phyloP scores from a whole-genome alignment of 2,113 vertebrate genomes.

The Dolichotis patagonum region DNA sequence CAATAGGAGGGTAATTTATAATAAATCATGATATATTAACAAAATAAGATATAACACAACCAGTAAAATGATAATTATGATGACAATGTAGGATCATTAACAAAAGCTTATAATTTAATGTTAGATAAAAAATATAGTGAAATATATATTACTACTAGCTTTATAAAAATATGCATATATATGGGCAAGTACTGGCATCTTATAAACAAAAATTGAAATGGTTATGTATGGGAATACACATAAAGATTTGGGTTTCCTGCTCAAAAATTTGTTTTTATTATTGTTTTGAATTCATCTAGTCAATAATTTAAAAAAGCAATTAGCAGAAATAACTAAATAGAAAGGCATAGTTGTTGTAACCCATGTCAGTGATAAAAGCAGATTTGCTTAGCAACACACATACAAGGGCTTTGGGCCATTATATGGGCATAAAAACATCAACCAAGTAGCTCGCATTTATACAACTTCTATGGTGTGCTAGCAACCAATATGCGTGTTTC shows the following conservation, averaged over 20 bases:
- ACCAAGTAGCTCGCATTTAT: not conserved
- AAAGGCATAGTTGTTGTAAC: constrained; percentile 32
- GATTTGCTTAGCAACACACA: not conserved
- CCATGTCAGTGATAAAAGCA: constrained; percentile 18
- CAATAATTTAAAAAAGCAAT: constrained; percentile 56
- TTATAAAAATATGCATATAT: constrained; percentile 53
- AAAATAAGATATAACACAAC: constrained; percentile 59
- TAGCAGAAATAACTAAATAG: constrained; percentile 1
- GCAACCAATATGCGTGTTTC: not conserved
- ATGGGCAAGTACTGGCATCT: not conserved
- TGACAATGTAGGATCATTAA: constrained; percentile 60
- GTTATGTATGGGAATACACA: constrained; percentile 8
- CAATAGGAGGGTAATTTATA: constrained; percentile 66
- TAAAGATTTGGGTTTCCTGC: constrained; percentile 31
- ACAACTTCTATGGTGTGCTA: not conserved
- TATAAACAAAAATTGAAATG: constrained; percentile 57
- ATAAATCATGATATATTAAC: constrained; percentile 66
- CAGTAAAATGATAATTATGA: constrained; percentile 68
- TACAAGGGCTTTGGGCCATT: constrained; percentile 33
- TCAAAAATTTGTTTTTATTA: constrained; percentile 63
- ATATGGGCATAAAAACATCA: constrained; percentile 8
- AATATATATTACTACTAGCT: constrained; percentile 40
- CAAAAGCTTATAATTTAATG: constrained; percentile 73
- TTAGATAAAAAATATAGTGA: constrained; percentile 53
- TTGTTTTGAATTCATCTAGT: constrained; percentile 67